Evolutionary conservation across 1,140 invertebrate genomes (phyloP), one percentile per base, ranked within the genome.

Genomic region (Diorhabda sublineata): DNA sequence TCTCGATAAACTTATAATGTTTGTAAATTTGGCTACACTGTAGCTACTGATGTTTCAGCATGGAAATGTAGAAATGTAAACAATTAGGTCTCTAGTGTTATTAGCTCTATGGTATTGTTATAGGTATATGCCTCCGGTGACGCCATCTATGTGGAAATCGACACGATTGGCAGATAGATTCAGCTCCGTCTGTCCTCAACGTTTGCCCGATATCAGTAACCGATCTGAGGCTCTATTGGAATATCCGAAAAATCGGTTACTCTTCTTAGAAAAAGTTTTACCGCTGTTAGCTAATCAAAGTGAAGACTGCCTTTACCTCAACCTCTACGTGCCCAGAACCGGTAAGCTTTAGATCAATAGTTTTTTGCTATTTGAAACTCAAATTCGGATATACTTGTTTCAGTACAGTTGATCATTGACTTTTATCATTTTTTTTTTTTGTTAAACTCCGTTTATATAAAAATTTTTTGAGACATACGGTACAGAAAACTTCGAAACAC

Each of bases 271-370:
- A 74, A 87, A 91, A 71, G 84, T 98, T 71, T 83, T 92, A 65
- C 92, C 93, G 5, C 85, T 93, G 71, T 85, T 98, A 47, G 87
- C 87, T 73, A 94, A 97, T 79, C 94, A 97, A 84, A 95, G 91
- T 81, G 97, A 98, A 85, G 97, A 99, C 85, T 99, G 97, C 82
- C 90, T 98, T 75, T 98, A 97, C 82, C 87, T 98, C 75, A 98
- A 98, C 83, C 88, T 98, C 70, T 98, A 97, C 83, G 92, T 96
- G 69, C 96, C 96, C 71, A 88, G 89, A 75, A 85, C 85, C 78
- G 91, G 92, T 93, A 81, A 90, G 89, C 26, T 26, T 26, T 26
- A 26, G 26, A 26, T 26, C 26, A 26, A 26, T 26, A 26, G 11
- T 26, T 26, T 26, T 26, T 26, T 26, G 26, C 26, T 26, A 26